Evolutionary conservation across 2,113 vertebrate genomes (phyloP), one percentile per base, ranked within the genome.

Genomic region (Leucoraja erinaceus): DNA sequence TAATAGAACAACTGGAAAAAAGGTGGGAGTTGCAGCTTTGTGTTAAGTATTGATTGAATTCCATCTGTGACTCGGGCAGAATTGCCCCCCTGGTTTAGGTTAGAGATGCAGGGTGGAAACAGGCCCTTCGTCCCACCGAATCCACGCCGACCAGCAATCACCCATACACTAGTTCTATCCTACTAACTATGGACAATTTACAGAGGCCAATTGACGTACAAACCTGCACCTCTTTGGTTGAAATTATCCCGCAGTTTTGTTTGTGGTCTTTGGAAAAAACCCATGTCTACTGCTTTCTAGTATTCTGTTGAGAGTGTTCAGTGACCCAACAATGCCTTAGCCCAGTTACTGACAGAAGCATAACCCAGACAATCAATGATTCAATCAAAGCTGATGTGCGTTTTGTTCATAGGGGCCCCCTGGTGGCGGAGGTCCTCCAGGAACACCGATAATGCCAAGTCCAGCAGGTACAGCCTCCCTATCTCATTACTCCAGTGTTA

Each of bases 401-500:
- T 93, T 93, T 95, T 93, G 93, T 94, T 93, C 47, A 0, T 93
- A 99, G 99, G 99, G 98, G 94, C 98, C 98, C 22, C 98, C 98
- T 33, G 98, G 98, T 6, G 98, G 99, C 6, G 98, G 98, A 2
- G 99, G 98, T 86, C 99, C 98, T 93, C 98, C 99, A 6, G 98
- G 99, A 95, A 99, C 99, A 93, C 99, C 99, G 94, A 99, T 99
- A 96, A 99, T 99, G 97, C 98, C 99, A 94, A 99, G 99, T 95
- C 99, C 99, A 93, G 99, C 98, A 97, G 99, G 99, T 99, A 95
- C 94, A 94, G 56, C 54, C 11, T 4, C 47, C 63, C 11, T 4
- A 31, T 47, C 63, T 56, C 54, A 59, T 61, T 14, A 66, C 61
- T 31, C 28, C 31, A 59, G n/a, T 31, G 59, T 66, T 88, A 88